A percentile compares a stretch with the other conserved stretches of the same genome.
phyloP scores from a whole-genome alignment of 2,888 invertebrate genomes.

The Sepiola atlantica region DNA sequence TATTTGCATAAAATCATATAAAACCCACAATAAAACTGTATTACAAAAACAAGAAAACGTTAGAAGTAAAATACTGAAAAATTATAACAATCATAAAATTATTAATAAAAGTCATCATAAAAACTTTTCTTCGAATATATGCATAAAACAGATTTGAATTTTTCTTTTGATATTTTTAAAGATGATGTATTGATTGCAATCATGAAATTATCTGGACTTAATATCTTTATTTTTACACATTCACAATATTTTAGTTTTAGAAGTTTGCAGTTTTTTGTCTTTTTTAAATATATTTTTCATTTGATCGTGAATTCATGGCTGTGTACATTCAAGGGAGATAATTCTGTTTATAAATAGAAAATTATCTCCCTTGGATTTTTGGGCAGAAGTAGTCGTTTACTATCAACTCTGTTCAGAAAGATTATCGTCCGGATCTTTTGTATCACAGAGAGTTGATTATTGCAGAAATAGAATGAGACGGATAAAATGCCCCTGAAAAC shows the following conservation, averaged over 20 bases:
- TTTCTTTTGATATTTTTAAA: not conserved
- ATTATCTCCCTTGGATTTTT: not conserved
- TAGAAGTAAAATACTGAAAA: not conserved
- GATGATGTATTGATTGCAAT: not conserved
- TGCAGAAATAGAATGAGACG: not conserved
- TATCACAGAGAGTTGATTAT: not conserved
- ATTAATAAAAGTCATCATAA: not conserved
- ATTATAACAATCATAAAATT: not conserved
- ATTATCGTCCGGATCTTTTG: not conserved
- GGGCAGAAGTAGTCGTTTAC: not conserved
- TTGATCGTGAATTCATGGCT: not conserved
- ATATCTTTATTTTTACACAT: not conserved
- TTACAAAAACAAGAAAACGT: not conserved
- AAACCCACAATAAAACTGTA: not conserved
- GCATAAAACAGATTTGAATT: not conserved
- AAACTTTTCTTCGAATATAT: not conserved
- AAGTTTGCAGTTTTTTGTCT: not conserved
- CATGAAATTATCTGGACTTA: not conserved
- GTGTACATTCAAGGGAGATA: too few species aligned
- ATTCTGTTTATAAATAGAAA: too few species aligned
- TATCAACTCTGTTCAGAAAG: not conserved
- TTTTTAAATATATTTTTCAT: not conserved
- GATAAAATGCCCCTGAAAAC: not conserved
- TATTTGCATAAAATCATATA: slow-evolving; percentile 1
- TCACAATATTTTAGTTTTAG: not conserved